Evolutionary conservation across 2,113 vertebrate species (phyloP).

Genomic region (Collichthys lucidus): DNA sequence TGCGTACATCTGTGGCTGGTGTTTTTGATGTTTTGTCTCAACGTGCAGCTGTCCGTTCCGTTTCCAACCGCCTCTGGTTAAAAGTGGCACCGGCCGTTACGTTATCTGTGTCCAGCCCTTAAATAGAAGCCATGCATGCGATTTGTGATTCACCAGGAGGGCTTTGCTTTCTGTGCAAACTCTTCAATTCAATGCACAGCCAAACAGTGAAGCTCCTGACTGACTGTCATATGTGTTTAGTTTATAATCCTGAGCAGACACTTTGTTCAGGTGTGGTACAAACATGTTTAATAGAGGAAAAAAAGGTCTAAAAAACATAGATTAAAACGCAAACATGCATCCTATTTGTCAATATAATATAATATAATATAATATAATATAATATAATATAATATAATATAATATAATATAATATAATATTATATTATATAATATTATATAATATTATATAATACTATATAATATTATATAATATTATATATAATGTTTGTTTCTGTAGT

Average conservation of each 20-base stretch:
- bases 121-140: constrained; percentile 51
- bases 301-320: background rate
- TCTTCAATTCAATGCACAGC: background rate
- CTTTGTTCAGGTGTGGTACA: background rate
- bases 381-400: too few relatives aligned
- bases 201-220: background rate
- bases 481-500: background rate
- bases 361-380: too few relatives aligned
- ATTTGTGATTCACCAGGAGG: constrained; percentile 39
- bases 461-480: too few relatives aligned
- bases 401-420: too few relatives aligned
- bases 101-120: constrained; percentile 61
- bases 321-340: background rate
- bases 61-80: constrained; percentile 71
- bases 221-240: background rate
- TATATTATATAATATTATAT: too few relatives aligned
- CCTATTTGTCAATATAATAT: background rate
- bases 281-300: background rate
- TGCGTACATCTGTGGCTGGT: constrained; percentile 76
- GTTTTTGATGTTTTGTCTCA: constrained; percentile 77
- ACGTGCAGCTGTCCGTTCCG: constrained; percentile 72
- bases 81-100: constrained; percentile 52
- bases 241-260: background rate
- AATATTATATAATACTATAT: too few relatives aligned
- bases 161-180: constrained; percentile 5